Percentiles rank a stretch among this genome's conserved stretches.
Evolutionary conservation across 2,888 invertebrate genomes (phyloP).

Genomic region (Drosophila kanekoi): DNA sequence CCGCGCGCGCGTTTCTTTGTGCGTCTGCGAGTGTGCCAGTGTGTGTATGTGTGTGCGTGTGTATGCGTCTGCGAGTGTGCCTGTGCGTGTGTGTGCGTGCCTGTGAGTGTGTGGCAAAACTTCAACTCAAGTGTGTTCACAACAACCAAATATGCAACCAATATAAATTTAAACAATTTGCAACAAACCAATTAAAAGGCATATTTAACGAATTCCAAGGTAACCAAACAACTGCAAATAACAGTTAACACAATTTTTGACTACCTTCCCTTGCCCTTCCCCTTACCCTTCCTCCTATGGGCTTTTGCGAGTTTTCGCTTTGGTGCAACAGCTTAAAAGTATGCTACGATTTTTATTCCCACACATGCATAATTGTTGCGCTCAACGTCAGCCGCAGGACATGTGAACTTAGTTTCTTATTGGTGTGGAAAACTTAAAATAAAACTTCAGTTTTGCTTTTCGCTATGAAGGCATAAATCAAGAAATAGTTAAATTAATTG

Average conservation of each 20-base stretch:
- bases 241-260: neutral
- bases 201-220: conserved; percentile 46
- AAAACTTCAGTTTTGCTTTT: too few relatives aligned
- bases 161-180: conserved; percentile 50
- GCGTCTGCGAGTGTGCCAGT: conserved; percentile 29
- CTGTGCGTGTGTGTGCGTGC: conserved; percentile 30
- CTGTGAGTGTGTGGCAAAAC: conserved; percentile 44
- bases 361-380: conserved; percentile 44
- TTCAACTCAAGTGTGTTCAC: conserved; percentile 64
- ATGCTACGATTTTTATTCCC: conserved; percentile 53
- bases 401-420: neutral
- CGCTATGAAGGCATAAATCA: too few relatives aligned
- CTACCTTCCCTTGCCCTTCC: neutral
- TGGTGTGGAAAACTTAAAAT: too few relatives aligned
- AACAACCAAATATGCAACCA: conserved; percentile 37
- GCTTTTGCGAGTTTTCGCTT: conserved; percentile 25
- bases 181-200: conserved; percentile 33
- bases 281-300: neutral
- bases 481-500: too few relatives aligned
- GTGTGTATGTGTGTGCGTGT: conserved; percentile 24
- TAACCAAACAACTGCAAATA: conserved; percentile 42
- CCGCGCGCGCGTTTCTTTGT: conserved; percentile 54
- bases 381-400: conserved; percentile 5
- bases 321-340: conserved; percentile 73
- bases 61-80: conserved; percentile 31